Percentiles rank a stretch among this genome's conserved stretches.
phyloP scores from a whole-genome alignment of 2,888 invertebrate genomes.

The Cerastis rubricosa region DNA sequence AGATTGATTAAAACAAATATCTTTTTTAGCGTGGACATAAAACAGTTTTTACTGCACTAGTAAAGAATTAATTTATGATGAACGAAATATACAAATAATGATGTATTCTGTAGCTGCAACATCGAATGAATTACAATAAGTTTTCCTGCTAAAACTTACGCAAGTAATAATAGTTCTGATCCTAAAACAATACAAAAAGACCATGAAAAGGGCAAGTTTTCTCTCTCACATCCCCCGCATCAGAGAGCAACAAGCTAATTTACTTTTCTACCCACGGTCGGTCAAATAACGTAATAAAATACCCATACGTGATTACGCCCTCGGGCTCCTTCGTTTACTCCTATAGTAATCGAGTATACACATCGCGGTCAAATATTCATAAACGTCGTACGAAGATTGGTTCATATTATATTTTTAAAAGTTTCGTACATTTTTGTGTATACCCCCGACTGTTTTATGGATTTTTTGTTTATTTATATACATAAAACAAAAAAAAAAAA shows the following conservation, averaged over 20 bases:
- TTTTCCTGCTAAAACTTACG: background rate
- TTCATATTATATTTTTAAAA: constrained; percentile 39
- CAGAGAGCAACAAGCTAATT: constrained; percentile 57
- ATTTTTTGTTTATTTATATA: constrained; percentile 1
- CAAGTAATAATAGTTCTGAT: constrained; percentile 9
- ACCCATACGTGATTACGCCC: constrained; percentile 62
- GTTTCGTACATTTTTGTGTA: constrained; percentile 14
- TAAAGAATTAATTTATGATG: background rate
- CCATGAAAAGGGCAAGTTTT: constrained; percentile 31
- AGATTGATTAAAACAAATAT: background rate
- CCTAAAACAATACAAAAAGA: constrained; percentile 44
- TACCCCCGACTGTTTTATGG: constrained; percentile 25
- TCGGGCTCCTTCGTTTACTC: constrained; percentile 52
- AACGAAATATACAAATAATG: background rate
- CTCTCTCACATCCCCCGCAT: constrained; percentile 10
- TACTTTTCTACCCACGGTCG: constrained; percentile 49
- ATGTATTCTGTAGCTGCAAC: background rate
- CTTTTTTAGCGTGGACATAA: background rate
- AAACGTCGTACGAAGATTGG: constrained; percentile 52
- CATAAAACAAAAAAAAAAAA: no score
- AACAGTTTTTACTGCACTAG: no score
- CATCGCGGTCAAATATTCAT: constrained; percentile 58
- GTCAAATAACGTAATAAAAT: constrained; percentile 62
- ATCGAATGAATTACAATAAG: background rate
- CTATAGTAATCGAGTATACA: constrained; percentile 52